These are phyloP conservation scores for Nomada ferruginata DNA, from an alignment of 2,888 invertebrate genomes.

Conservation along the genomic window DNA sequence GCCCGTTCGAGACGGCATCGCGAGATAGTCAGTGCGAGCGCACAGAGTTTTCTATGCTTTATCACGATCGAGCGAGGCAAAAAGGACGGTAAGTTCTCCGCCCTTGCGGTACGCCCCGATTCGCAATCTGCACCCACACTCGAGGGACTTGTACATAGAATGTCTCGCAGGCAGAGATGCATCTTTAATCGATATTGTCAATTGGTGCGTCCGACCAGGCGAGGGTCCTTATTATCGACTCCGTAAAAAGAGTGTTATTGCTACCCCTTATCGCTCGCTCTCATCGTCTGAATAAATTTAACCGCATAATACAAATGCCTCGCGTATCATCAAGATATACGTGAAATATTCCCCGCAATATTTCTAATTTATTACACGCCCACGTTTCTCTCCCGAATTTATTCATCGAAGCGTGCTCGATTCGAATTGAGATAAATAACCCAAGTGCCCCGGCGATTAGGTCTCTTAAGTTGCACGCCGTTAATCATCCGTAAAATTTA, in stretches of 20 bases:
- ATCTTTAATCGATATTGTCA: background rate
- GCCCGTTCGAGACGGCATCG: constrained; percentile 33
- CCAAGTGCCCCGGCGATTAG: background rate
- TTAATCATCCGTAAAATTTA: constrained; percentile 28
- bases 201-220: background rate
- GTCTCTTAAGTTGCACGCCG: background rate
- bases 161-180: constrained; percentile 16
- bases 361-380: background rate
- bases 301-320: background rate
- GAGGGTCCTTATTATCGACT: background rate
- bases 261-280: background rate
- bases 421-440: constrained; percentile 15
- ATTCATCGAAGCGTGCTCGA: background rate
- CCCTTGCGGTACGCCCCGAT: constrained; percentile 27
- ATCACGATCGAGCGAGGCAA: constrained; percentile 54
- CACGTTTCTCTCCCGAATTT: background rate
- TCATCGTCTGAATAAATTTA: background rate
- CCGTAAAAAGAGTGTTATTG: no score
- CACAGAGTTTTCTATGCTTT: constrained; percentile 30
- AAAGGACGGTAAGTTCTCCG: constrained; percentile 23
- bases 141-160: background rate
- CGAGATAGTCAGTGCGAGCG: background rate
- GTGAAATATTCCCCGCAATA: background rate
- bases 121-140: constrained; percentile 35
- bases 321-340: background rate